phyloP scores from a whole-genome alignment of 2,797 vertebrate species.

The Thunnus albacares region DNA sequence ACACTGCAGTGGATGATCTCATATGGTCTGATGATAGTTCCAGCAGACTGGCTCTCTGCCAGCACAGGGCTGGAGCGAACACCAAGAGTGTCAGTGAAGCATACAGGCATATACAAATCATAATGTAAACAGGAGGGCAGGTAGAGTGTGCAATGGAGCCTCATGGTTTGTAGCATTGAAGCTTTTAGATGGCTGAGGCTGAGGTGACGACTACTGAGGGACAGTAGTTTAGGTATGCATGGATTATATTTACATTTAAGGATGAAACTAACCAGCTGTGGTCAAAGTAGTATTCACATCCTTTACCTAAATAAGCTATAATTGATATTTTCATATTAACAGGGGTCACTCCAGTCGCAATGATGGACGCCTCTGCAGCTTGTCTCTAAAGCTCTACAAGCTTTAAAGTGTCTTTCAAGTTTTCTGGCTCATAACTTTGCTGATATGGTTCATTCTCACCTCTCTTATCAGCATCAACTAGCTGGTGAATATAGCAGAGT shows the following conservation, averaged over 20 bases:
- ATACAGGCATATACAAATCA: conserved; percentile 41
- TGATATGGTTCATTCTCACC: no score
- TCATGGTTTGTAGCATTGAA: conserved; percentile 21
- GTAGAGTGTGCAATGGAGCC: conserved; percentile 15
- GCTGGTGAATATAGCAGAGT: no score
- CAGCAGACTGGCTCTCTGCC: conserved; percentile 67
- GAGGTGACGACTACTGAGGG: neutral
- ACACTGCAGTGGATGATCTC: conserved; percentile 78
- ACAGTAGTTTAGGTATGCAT: neutral
- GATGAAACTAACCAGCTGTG: neutral
- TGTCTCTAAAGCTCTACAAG: conserved; percentile 4
- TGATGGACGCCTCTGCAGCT: neutral
- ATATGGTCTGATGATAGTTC: conserved; percentile 70
- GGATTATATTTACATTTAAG: neutral
- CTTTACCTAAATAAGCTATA: conserved; percentile 7
- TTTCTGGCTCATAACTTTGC: conserved; percentile 1
- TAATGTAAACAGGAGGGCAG: conserved; percentile 62
- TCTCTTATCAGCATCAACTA: neutral
- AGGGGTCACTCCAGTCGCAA: no score
- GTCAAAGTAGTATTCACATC: neutral
- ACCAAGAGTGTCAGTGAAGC: conserved; percentile 57
- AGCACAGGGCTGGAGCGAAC: conserved; percentile 34
- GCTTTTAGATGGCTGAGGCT: conserved; percentile 13
- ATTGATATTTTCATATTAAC: neutral
- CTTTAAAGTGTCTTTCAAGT: conserved; percentile 20